Base-by-base conservation (phyloP, 2,113 vertebrate species). In the Synodontis membranacea region DNA sequence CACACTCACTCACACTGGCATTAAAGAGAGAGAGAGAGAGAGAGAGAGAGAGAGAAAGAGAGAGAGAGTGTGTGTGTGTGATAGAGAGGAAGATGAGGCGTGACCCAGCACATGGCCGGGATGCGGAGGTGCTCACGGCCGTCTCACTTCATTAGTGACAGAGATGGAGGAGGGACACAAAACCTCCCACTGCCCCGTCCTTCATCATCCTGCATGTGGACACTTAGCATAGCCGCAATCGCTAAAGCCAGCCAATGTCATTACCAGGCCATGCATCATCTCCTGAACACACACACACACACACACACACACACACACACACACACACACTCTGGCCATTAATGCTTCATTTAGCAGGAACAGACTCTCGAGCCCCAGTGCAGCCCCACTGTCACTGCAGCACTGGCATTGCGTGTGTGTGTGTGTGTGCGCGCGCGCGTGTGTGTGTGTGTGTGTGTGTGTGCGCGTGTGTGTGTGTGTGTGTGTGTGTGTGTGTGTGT, bases 171-270 rank as follows among this genome's bases (percentile, higher is more conserved):
- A 79, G 28, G 48, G 76, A 79, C 76, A 79, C 76, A 52, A 54
- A 44, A 46, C 70, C 70, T 74, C 70, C 76, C 48, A 21, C 48
- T 46, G 48, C 34, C 76, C 76, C 46, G 17, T 79, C 76, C 76
- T 79, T 79, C 46, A 79, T 79, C 76, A 79, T 79, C 76, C 48
- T 79, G n/a, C 4, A 48, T 31, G 34, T 79, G n/a, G 75, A 79
- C 76, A 79, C 76, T 76, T 76, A 79, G 76, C 76, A 79, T 79
- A n/a, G 48, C 48, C 48, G 48, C 14, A 9, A 15, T 79, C n/a
- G 14, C 70, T 79, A 79, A 79, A 79, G 76, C 76, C 76, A 79
- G 76, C 76, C 76, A 79, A 79, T 79, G 56, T 82, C 80, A 82
- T 60, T 62, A 60, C 21, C 56, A 82, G 12, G 54, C 54, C 46